Percentiles rank a stretch among this genome's conserved stretches.
Conservation (phyloP, 37 sponge, comb jelly and placozoan genomes). For the Crambe crambe region DNA sequence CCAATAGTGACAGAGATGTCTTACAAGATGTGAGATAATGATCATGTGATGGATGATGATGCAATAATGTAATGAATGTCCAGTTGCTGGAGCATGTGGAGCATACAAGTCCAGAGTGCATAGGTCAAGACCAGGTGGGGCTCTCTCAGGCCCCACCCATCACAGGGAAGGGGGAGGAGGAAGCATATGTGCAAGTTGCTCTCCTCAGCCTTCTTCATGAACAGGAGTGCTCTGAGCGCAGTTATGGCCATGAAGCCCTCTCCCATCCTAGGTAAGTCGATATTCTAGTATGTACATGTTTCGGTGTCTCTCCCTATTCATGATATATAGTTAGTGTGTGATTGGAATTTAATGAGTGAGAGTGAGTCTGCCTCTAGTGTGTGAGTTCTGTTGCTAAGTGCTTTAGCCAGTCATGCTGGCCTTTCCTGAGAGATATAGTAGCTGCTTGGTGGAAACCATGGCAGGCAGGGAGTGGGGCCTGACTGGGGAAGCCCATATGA, state of each 20-base stretch:
- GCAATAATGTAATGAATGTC: not conserved
- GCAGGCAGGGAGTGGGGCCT: too few relatives aligned
- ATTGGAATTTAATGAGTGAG: too few relatives aligned
- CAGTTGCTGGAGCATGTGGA: conserved; percentile 73
- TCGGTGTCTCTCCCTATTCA: too few relatives aligned
- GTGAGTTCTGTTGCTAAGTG: too few relatives aligned
- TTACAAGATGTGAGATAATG: conserved; percentile 34
- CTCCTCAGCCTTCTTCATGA: conserved; percentile 31
- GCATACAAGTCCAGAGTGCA: conserved; percentile 79
- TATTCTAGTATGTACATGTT: too few relatives aligned
- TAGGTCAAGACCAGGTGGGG: conserved; percentile 40
- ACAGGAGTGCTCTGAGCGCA: conserved; percentile 40
- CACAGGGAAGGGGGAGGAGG: not conserved
- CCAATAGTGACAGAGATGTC: conserved; percentile 32
- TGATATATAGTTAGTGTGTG: too few relatives aligned
- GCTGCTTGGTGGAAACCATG: too few relatives aligned
- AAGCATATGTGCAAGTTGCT: not conserved
- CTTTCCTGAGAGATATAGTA: too few relatives aligned
- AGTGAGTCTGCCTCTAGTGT: too few relatives aligned
- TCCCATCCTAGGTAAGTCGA: conserved; percentile 38
- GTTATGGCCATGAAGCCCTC: conserved; percentile 22
- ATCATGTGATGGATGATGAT: conserved; percentile 6
- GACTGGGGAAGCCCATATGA: too few relatives aligned
- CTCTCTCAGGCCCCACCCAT: conserved; percentile 51
- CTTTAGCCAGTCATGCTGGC: too few relatives aligned